Evolutionary conservation across 2,797 vertebrate species (phyloP), one percentile per base, ranked within the genome.

Genomic region (Prunella strophiata): DNA sequence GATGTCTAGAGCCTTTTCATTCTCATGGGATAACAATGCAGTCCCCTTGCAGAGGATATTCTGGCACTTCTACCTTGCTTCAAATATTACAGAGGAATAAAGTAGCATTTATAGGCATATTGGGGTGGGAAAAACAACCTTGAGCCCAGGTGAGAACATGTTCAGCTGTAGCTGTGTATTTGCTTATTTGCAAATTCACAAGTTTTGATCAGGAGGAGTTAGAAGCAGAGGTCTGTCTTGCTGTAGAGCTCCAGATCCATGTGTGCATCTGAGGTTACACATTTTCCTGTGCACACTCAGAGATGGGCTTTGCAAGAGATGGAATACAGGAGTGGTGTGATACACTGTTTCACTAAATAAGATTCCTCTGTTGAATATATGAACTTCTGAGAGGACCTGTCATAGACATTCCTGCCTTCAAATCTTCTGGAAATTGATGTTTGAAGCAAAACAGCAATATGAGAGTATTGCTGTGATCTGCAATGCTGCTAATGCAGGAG

Each of bases 251-350:
- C 11, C 50, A 48, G 45, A 34, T 63, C 26, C 3, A 4, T 14
- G 42, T 38, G 40, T 65, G 13, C 40, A 16, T 43, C 19, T 48
- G 30, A 57, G 16, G 16, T 52, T 34, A 11, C 0, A 0, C 0
- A 0, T 16, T 79, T 43, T n/a, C 19, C 58, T 50, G 25, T 50
- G 63, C 15, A 1, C 10, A 1, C 10, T 76, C 30, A 14, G 76
- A 76, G n/a, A 17, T 32, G 59, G 34, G 13, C 51, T 89, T 89
- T 65, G 38, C 23, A 20, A 34, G 59, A 50, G 67, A 4, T 17
- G 26, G 50, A 45, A 32, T 29, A n/a, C 16, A 58, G 59, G 42
- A 13, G 48, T 65, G 47, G 16, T 67, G 11, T 21, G 22, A 18
- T 51, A 7, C 0, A 9, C 26, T 34, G 26, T 47, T 78, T 36